Conservation (phyloP, 2,888 invertebrate genomes). For the Rugalucina vietnamica region DNA sequence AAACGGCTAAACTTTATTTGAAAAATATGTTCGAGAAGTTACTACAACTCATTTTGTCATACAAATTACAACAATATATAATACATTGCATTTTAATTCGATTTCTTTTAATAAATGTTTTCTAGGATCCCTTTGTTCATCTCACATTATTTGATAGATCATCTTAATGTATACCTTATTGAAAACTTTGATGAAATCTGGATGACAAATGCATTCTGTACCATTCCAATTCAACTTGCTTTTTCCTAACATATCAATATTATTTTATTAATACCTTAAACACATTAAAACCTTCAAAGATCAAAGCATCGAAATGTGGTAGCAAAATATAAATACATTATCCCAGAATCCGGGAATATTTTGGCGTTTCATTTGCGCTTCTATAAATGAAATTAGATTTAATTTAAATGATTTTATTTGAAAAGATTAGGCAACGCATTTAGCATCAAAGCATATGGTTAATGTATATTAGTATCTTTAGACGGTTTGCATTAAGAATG, state of each 20-base stretch:
- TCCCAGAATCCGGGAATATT: neutral
- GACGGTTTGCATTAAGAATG: too few relatives aligned
- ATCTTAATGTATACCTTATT: neutral
- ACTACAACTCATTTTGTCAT: too few relatives aligned
- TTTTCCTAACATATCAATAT: neutral
- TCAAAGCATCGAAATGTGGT: neutral
- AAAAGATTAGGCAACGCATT: neutral
- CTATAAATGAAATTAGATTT: neutral
- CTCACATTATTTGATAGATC: neutral
- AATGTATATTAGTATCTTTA: too few relatives aligned
- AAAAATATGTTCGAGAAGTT: too few relatives aligned
- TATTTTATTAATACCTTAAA: neutral
- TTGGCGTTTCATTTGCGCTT: neutral
- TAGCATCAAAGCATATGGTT: neutral
- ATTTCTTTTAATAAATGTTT: too few relatives aligned
- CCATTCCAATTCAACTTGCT: neutral
- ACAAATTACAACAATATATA: too few relatives aligned
- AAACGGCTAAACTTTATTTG: too few relatives aligned
- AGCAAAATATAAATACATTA: neutral
- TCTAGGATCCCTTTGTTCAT: too few relatives aligned
- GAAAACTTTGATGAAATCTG: neutral
- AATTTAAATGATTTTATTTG: slow-evolving; percentile 1
- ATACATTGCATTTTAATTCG: too few relatives aligned
- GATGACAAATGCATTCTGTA: neutral
- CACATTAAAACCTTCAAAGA: slow-evolving; percentile 2